phyloP scores from a whole-genome alignment of 2,797 vertebrate species.

The Australoheros facetus region DNA sequence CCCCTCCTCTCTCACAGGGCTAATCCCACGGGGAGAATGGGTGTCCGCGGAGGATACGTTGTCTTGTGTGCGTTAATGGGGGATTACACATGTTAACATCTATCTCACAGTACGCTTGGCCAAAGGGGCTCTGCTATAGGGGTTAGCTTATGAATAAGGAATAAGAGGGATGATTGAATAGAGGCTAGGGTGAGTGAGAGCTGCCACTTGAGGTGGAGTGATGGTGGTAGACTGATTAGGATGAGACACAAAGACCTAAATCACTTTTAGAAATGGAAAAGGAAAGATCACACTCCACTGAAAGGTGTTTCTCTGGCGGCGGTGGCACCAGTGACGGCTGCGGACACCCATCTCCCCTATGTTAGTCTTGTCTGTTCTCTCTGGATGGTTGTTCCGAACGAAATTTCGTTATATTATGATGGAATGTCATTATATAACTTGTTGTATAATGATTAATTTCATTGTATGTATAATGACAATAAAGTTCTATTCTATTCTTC shows the following conservation, averaged over 20 bases:
- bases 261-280: conserved; percentile 27
- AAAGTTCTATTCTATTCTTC: too few relatives aligned
- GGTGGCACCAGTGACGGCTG: too few relatives aligned
- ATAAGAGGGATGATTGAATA: conserved; percentile 74
- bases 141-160: conserved; percentile 84
- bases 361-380: too few relatives aligned
- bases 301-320: conserved; percentile 12
- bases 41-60: conserved; percentile 71
- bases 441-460: too few relatives aligned
- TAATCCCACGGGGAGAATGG: conserved; percentile 78
- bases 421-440: too few relatives aligned
- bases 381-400: too few relatives aligned
- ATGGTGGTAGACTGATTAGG: conserved; percentile 55
- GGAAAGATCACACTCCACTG: conserved; percentile 21
- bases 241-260: conserved; percentile 52
- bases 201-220: conserved; percentile 68
- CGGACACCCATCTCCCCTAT: too few relatives aligned
- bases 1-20: conserved; percentile 64
- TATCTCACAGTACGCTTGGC: conserved; percentile 73
- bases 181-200: conserved; percentile 66
- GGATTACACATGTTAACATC: conserved; percentile 86
- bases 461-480: too few relatives aligned
- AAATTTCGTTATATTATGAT: too few relatives aligned
- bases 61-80: conserved; percentile 77
- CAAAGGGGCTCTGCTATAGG: conserved; percentile 73